Percentiles rank a stretch among this genome's conserved stretches.
Conservation (phyloP, 2,113 vertebrate genomes). For the Addax nasomaculatus region DNA sequence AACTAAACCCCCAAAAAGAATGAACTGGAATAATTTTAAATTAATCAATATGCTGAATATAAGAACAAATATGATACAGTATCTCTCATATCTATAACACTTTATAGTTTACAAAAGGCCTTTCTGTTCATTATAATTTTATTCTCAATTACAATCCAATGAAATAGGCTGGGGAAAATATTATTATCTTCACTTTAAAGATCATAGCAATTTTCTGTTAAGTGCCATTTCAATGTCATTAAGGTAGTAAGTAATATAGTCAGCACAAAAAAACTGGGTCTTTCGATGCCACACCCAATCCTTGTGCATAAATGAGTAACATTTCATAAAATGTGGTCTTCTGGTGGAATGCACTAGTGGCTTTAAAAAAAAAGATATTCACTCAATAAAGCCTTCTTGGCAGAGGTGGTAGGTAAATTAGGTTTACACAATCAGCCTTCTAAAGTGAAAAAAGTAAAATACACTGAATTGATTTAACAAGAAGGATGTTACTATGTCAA, state of each 20-base stretch:
- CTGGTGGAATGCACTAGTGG: background rate
- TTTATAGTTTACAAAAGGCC: background rate
- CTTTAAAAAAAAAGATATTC: background rate
- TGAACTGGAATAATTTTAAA: constrained; percentile 13
- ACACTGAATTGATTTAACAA: constrained; percentile 5
- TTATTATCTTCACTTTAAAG: background rate
- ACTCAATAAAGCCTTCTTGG: background rate
- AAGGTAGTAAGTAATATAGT: background rate
- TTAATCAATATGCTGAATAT: background rate
- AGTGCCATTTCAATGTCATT: background rate
- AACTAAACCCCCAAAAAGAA: background rate
- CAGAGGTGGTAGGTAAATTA: constrained; percentile 14
- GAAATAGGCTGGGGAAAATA: background rate
- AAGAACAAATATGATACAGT: background rate
- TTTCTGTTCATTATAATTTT: background rate
- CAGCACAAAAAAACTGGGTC: background rate
- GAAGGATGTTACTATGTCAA: constrained; percentile 35
- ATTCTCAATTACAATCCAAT: background rate
- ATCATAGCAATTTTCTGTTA: background rate
- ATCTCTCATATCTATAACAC: background rate
- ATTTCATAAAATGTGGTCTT: constrained; percentile 31
- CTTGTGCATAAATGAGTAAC: background rate
- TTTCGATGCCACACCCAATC: background rate
- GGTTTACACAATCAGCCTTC: constrained; percentile 15
- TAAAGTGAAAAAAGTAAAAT: constrained; percentile 11